Evolutionary conservation across 1,140 invertebrate species (phyloP).

Genomic region (Episyrphus balteatus): DNA sequence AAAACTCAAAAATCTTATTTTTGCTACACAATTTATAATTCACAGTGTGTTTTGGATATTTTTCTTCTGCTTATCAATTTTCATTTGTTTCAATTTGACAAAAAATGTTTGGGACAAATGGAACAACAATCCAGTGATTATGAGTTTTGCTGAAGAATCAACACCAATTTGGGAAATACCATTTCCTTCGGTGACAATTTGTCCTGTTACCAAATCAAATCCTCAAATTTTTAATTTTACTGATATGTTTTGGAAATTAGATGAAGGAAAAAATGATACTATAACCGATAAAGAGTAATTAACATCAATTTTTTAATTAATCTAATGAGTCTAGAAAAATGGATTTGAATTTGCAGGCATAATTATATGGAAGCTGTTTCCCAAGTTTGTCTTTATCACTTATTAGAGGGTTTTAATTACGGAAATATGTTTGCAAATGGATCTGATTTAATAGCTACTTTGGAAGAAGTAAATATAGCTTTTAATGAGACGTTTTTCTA

Average conservation of each 20-base stretch:
- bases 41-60: slow-evolving; percentile 24
- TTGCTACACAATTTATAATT: neutral
- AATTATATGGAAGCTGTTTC: slow-evolving; percentile 10
- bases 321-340: slow-evolving; percentile 1
- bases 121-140: slow-evolving; percentile 51
- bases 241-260: slow-evolving; percentile 27
- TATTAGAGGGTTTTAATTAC: slow-evolving; percentile 12
- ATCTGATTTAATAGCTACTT: slow-evolving; percentile 18
- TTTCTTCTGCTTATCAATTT: slow-evolving; percentile 24
- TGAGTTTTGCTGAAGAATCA: slow-evolving; percentile 49
- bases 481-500: slow-evolving; percentile 46
- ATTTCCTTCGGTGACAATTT: slow-evolving; percentile 50
- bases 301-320: neutral
- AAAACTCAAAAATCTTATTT: no score
- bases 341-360: neutral
- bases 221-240: slow-evolving; percentile 45
- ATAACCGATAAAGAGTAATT: neutral
- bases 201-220: slow-evolving; percentile 46
- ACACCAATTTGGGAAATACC: slow-evolving; percentile 52
- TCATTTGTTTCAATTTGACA: slow-evolving; percentile 37
- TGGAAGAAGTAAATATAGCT: slow-evolving; percentile 35
- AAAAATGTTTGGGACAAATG: slow-evolving; percentile 49
- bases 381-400: slow-evolving; percentile 30
- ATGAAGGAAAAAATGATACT: slow-evolving; percentile 15
- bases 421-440: slow-evolving; percentile 12